Conservation (phyloP, 2,888 invertebrate species). For the Lutraria lutraria region DNA sequence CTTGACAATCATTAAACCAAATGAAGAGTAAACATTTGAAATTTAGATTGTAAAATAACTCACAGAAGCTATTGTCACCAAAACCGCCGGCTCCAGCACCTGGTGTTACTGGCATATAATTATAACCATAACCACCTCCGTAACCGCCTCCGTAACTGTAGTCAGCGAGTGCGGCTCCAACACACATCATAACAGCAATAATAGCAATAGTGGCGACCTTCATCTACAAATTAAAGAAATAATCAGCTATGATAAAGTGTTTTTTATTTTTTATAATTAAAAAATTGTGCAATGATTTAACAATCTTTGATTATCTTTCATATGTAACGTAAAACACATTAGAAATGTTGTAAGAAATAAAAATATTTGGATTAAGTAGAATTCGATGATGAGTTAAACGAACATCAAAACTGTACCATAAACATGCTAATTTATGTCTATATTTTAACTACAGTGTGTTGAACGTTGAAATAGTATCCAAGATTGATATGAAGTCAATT, state of each 20-base stretch:
- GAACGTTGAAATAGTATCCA: not conserved
- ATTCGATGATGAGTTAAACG: not conserved
- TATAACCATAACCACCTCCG: not conserved
- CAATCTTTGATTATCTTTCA: not conserved
- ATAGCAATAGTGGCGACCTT: conserved; percentile 33
- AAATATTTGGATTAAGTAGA: not conserved
- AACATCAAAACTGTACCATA: not conserved
- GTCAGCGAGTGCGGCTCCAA: conserved; percentile 33
- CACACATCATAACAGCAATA: conserved; percentile 40
- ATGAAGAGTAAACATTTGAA: too few relatives aligned
- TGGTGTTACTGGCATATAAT: not conserved
- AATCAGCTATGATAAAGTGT: not conserved
- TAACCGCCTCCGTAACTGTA: conserved; percentile 21
- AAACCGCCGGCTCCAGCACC: conserved; percentile 7
- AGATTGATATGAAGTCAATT: not conserved
- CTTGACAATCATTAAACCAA: too few relatives aligned
- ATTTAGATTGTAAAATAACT: not conserved
- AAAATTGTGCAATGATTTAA: not conserved
- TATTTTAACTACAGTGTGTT: not conserved
- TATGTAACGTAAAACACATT: not conserved
- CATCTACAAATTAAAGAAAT: conserved; percentile 19
- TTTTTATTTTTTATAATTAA: not conserved
- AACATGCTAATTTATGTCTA: not conserved
- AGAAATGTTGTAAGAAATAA: not conserved
- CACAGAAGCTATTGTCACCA: conserved; percentile 24